Percentiles rank a stretch among this genome's conserved stretches.
phyloP scores from a whole-genome alignment of 2,888 invertebrate species.

The Heliothis peltigera region DNA sequence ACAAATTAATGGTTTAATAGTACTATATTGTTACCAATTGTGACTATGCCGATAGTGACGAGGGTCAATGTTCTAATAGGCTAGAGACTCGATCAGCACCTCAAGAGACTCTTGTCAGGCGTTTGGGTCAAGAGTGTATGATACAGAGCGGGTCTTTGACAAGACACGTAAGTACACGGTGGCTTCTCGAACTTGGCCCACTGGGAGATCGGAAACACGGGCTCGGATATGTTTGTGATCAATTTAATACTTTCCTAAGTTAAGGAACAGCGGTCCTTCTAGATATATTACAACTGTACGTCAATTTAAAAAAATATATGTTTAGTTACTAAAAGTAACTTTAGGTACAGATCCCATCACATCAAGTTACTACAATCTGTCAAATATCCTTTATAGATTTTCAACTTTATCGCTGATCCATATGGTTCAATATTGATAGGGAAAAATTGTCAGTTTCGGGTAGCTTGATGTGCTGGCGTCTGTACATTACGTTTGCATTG shows the following conservation, averaged over 20 bases:
- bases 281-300: not conserved
- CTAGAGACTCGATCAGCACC: constrained; percentile 35
- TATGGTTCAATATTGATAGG: no score
- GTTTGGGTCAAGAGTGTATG: constrained; percentile 34
- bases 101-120: constrained; percentile 26
- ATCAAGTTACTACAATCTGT: no score
- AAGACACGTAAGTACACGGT: constrained; percentile 35
- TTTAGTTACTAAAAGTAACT: no score
- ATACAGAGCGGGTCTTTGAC: constrained; percentile 29
- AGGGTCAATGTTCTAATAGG: constrained; percentile 32
- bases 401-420: no score
- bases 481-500: no score
- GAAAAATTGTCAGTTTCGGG: no score
- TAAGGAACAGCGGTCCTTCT: not conserved
- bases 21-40: not conserved
- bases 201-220: constrained; percentile 3
- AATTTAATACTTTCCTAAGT: not conserved
- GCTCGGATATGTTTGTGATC: not conserved
- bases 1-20: no score
- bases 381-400: no score
- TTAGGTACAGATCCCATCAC: no score
- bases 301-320: no score
- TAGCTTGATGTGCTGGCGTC: no score
- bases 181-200: constrained; percentile 15
- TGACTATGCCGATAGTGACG: constrained; percentile 12